These are phyloP conservation scores for Ophioninae sp. DNA, from an alignment of 2,888 invertebrate species.

Conservation along the genomic window DNA sequence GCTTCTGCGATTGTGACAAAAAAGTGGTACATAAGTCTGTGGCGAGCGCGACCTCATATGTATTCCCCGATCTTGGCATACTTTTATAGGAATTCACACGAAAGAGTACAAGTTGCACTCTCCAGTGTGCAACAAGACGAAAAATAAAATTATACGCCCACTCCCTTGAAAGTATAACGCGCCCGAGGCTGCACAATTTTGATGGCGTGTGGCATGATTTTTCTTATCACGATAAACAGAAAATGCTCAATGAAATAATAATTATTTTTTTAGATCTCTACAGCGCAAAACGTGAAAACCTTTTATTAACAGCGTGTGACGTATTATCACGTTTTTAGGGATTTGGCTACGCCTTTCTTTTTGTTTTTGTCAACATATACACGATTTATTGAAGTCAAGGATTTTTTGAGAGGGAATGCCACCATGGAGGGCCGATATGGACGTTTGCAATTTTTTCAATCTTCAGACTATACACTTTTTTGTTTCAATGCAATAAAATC, in stretches of 20 bases:
- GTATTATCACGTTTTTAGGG: conserved; percentile 1
- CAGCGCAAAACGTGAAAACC: conserved; percentile 6
- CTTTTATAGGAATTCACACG: conserved; percentile 22
- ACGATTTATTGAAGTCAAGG: not conserved
- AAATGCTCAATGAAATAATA: conserved; percentile 51
- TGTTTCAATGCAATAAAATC: not conserved
- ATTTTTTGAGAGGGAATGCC: not conserved
- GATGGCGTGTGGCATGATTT: conserved; percentile 12
- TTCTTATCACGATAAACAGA: conserved; percentile 53
- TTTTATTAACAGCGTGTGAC: conserved; percentile 1
- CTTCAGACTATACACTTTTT: not conserved
- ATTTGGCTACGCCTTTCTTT: conserved; percentile 9
- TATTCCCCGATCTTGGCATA: conserved; percentile 38
- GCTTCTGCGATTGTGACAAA: not conserved
- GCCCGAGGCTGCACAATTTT: conserved; percentile 11
- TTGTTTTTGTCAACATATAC: not conserved
- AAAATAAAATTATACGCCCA: conserved; percentile 23
- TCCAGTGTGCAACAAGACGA: conserved; percentile 27
- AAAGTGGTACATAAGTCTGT: conserved; percentile 25
- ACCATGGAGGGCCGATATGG: not conserved
- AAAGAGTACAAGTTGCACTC: conserved; percentile 26
- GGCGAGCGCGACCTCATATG: conserved; percentile 22
- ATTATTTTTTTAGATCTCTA: conserved; percentile 17
- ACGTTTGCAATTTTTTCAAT: not conserved
- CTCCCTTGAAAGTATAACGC: conserved; percentile 37